Evolutionary conservation across 2,888 invertebrate species (phyloP), one percentile per base, ranked within the genome.

Genomic region (Meandrusa payeni): DNA sequence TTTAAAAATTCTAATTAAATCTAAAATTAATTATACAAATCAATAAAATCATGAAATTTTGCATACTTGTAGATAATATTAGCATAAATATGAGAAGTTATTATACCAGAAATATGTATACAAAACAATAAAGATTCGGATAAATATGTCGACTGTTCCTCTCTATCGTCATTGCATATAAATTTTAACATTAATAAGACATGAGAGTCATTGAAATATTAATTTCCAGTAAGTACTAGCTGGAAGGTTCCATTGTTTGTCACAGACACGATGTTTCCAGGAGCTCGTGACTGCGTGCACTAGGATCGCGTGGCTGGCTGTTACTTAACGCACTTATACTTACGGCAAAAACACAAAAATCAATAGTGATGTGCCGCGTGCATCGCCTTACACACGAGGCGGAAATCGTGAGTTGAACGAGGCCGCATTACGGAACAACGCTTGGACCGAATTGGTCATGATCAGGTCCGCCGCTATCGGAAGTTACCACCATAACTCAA

Each of bases 221-320:
- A 61, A 64, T 68, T 75, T 69, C 61, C 69, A 70, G 67, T 63
- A 68, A 54, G 50, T 53, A 60, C 47, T 49, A 64, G 69, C 74
- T 72, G 76, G 76, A 74, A 76, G 64, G 71, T 73, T 74, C 66
- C 36, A 71, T 75, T 76, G 69, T 71, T 40, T 54, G 50, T 52
- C 48, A 48, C 52, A 43, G 41, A n/a, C 50, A 48, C 44, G 61
- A 47, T 42, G 57, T 55, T 58, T 46, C 53, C 47, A 58, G 23
- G 52, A 47, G 48, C 47, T 57, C 55, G 57, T 57, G 53, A 58
- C 57, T 51, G 36, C 61, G 64, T 68, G 64, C 55, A 56, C 56
- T 53, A 52, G 59, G 52, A 69, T 77, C 67, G 78, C 77, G 76
- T 78, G 77, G 63, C 55, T 58, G 57, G 63, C 52, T 44, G 55